Evolutionary conservation across 2,888 invertebrate species (phyloP).

Genomic region (Merodon equestris): DNA sequence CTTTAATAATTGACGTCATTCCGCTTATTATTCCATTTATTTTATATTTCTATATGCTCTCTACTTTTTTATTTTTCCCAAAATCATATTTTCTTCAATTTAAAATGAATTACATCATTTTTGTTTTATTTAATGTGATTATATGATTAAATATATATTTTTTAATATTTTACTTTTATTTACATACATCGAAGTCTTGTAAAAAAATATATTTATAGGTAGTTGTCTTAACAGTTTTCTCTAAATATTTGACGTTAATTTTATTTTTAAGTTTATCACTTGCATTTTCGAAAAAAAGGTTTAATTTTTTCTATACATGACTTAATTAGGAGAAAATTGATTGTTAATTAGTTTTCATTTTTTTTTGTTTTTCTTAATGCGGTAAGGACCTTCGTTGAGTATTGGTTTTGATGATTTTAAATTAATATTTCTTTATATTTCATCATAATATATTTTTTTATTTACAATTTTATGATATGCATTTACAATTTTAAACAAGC

Average conservation of each 20-base stretch:
- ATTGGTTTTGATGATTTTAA: slow-evolving; percentile 26
- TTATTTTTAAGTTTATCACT: slow-evolving; percentile 52
- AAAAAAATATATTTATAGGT: slow-evolving; percentile 64
- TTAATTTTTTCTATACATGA: slow-evolving; percentile 17
- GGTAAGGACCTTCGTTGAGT: slow-evolving; percentile 55
- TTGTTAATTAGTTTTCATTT: slow-evolving; percentile 14
- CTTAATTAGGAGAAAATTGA: slow-evolving; percentile 32
- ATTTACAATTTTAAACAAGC: slow-evolving; percentile 21
- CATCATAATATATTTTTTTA: not conserved
- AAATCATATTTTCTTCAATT: slow-evolving; percentile 37
- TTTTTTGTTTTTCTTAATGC: slow-evolving; percentile 11
- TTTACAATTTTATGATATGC: slow-evolving; percentile 17
- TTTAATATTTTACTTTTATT: slow-evolving; percentile 23
- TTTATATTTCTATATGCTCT: too few species aligned
- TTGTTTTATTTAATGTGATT: too few species aligned
- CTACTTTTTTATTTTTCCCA: slow-evolving; percentile 19
- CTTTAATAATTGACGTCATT: slow-evolving; percentile 61
- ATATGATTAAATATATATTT: slow-evolving; percentile 39
- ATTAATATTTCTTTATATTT: slow-evolving; percentile 18
- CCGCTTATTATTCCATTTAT: slow-evolving; percentile 39
- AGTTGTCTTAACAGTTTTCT: slow-evolving; percentile 33
- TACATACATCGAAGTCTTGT: slow-evolving; percentile 64
- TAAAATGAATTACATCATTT: slow-evolving; percentile 18
- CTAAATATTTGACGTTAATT: slow-evolving; percentile 39
- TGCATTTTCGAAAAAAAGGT: slow-evolving; percentile 43